Evolutionary conservation across 2,888 invertebrate species (phyloP).

Genomic region (Parascotia fuliginaria): DNA sequence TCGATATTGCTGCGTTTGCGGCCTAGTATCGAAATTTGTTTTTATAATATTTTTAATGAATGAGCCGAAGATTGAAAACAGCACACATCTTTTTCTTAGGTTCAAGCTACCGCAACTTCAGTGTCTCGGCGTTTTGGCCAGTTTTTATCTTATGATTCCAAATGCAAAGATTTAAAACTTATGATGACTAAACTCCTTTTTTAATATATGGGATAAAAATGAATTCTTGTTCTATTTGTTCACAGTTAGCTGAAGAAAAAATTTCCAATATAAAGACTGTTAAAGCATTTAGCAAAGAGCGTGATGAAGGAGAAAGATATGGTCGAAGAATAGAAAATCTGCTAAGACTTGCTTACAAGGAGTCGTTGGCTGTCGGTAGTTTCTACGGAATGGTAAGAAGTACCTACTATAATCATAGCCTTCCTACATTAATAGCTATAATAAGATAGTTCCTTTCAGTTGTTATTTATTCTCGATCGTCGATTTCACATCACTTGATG

Average conservation of each 20-base stretch:
- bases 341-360: slow-evolving; percentile 92
- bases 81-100: too few species aligned
- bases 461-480: background rate
- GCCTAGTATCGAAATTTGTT: too few species aligned
- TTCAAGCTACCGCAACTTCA: too few species aligned
- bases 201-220: too few species aligned
- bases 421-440: too few species aligned
- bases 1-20: too few species aligned
- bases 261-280: slow-evolving; percentile 97
- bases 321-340: slow-evolving; percentile 89
- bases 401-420: slow-evolving; percentile 5
- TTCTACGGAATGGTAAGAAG: slow-evolving; percentile 96
- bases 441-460: background rate
- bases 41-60: too few species aligned
- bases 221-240: slow-evolving; percentile 17
- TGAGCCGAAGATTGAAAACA: too few species aligned
- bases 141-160: too few species aligned
- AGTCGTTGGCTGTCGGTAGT: slow-evolving; percentile 93
- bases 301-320: slow-evolving; percentile 90
- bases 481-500: slow-evolving; percentile 6
- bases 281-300: slow-evolving; percentile 95
- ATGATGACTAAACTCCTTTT: too few species aligned
- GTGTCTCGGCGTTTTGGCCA: too few species aligned
- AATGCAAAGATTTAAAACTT: too few species aligned
- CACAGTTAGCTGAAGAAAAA: slow-evolving; percentile 94